A percentile compares a stretch with the other conserved stretches of the same genome.
Conservation (phyloP, 2,797 vertebrate species). For the Pangasius sanitwongsei region DNA sequence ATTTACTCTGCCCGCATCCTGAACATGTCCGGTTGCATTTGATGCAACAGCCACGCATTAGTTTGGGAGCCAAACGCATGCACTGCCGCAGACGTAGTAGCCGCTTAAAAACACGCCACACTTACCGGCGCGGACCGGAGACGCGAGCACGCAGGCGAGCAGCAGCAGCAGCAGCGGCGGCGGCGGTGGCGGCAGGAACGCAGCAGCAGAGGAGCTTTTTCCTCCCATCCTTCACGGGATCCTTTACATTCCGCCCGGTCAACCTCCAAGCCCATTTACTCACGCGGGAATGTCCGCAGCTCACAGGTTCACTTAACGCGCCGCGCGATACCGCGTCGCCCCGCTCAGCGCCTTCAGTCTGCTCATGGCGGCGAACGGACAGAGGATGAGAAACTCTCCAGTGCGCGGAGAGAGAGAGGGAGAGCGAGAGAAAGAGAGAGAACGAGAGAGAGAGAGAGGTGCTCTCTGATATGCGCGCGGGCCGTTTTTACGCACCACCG, state of each 20-base stretch:
- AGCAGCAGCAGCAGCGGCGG: constrained; percentile 61
- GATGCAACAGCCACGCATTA: constrained; percentile 29
- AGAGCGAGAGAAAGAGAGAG: constrained; percentile 3
- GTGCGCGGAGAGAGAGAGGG: not conserved
- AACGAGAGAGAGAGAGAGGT: constrained; percentile 3
- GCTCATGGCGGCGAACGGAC: constrained; percentile 40
- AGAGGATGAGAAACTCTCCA: not conserved
- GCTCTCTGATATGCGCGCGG: not conserved
- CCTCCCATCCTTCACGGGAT: constrained; percentile 72
- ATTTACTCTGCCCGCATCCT: constrained; percentile 41
- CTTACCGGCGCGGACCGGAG: constrained; percentile 78
- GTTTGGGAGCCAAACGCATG: not conserved
- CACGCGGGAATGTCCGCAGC: constrained; percentile 31
- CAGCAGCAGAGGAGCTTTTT: constrained; percentile 66
- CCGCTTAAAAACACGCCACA: constrained; percentile 46
- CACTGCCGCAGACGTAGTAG: not conserved
- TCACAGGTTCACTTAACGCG: constrained; percentile 2
- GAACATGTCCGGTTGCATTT: constrained; percentile 21
- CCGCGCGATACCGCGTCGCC: not conserved
- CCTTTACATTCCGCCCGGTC: constrained; percentile 75
- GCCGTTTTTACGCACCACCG: constrained; percentile 32
- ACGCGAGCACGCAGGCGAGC: constrained; percentile 70
- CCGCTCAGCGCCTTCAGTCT: not conserved
- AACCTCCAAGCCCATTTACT: constrained; percentile 71
- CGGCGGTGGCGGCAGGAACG: constrained; percentile 9